Conservation (phyloP, 2,888 invertebrate species). For the Ophion ventricosus region DNA sequence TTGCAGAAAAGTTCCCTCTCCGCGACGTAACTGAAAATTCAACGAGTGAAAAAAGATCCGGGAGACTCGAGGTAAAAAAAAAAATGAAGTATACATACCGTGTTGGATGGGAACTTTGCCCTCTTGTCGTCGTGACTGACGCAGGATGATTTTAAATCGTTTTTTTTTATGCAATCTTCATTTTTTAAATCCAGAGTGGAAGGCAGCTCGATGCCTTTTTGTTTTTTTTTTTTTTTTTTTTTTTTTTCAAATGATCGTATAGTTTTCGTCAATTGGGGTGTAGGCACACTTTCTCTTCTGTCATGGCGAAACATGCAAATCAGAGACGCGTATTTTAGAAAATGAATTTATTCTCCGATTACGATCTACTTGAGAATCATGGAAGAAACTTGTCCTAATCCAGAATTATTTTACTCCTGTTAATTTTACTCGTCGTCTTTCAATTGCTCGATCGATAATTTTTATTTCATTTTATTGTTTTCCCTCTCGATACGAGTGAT, state of each 20-base stretch:
- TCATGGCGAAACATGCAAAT: constrained; percentile 16
- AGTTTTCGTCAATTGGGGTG: constrained; percentile 16
- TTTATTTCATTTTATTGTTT: not conserved
- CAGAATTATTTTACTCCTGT: not conserved
- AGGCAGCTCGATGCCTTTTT: constrained; percentile 54
- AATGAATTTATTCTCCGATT: constrained; percentile 20
- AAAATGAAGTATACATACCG: constrained; percentile 1
- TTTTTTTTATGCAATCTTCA: constrained; percentile 9
- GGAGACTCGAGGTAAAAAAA: constrained; percentile 14
- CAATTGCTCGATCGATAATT: not conserved
- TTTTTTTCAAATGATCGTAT: constrained; percentile 34
- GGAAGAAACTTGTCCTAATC: not conserved
- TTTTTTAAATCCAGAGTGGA: constrained; percentile 50
- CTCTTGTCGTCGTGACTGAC: constrained; percentile 45
- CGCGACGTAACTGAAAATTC: constrained; percentile 34
- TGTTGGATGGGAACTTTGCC: constrained; percentile 30
- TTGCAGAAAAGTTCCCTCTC: constrained; percentile 7
- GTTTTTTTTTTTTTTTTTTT: too few relatives aligned
- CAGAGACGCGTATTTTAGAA: not conserved
- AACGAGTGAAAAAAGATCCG: constrained; percentile 34
- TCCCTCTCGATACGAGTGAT: not conserved
- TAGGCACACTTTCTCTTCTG: constrained; percentile 17
- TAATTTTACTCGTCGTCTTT: not conserved
- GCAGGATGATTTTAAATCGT: constrained; percentile 20
- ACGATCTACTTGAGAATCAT: not conserved